Evolutionary conservation across 2,113 vertebrate species (phyloP).

Genomic region (Hypocryptadius cinnamomeus): DNA sequence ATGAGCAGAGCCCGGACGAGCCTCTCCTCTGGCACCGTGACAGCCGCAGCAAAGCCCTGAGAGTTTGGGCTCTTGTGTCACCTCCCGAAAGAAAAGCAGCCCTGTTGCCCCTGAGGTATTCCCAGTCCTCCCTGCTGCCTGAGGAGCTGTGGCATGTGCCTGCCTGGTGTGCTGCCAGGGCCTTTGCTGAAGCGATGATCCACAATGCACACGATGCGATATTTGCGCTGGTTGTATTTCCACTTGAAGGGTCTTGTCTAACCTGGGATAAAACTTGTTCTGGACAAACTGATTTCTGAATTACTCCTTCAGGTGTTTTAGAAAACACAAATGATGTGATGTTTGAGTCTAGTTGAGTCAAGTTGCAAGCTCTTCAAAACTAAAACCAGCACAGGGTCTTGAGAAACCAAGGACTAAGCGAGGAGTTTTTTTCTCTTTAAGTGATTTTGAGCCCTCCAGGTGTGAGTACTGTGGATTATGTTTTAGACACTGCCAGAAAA

Average conservation of each 20-base stretch:
- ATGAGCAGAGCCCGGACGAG: not conserved
- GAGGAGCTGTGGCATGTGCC: not conserved
- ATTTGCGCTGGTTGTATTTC: not conserved
- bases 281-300: not conserved
- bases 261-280: not conserved
- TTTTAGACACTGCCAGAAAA: slow-evolving; percentile 4
- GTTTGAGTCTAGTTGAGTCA: not conserved
- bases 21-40: not conserved
- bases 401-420: not conserved
- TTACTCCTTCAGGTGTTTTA: not conserved
- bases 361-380: not conserved
- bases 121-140: not conserved
- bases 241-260: not conserved
- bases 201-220: fast-evolving
- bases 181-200: not conserved
- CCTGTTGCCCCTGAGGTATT: fast-evolving
- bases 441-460: not conserved
- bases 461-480: not conserved
- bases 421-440: not conserved
- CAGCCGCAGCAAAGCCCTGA: not conserved
- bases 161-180: not conserved
- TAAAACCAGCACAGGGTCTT: not conserved
- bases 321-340: not conserved
- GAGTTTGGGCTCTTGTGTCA: not conserved
- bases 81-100: not conserved